These are phyloP conservation scores for Fragum whitleyi DNA, from an alignment of 2,888 invertebrate genomes.

Conservation along the genomic window DNA sequence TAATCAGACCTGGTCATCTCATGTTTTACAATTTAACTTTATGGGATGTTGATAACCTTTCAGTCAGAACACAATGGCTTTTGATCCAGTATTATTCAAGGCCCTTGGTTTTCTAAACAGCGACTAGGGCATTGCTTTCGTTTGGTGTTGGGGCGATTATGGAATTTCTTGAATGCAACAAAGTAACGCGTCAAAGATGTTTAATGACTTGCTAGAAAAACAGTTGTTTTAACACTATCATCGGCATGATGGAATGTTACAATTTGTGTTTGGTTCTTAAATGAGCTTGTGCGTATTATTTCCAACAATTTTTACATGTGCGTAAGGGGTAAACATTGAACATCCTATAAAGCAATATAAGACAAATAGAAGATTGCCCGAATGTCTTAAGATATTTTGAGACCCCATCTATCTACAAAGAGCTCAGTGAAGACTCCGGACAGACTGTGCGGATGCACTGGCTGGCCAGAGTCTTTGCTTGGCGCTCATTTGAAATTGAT, in stretches of 20 bases:
- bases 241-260: not conserved
- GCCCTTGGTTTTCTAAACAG: conserved; percentile 11
- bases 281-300: no score
- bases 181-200: not conserved
- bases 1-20: conserved; percentile 24
- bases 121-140: conserved; percentile 10
- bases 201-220: not conserved
- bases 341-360: no score
- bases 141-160: conserved; percentile 4
- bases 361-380: no score
- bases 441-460: no score
- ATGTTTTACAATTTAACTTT: conserved; percentile 22
- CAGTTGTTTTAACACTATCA: not conserved
- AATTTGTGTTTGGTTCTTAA: no score
- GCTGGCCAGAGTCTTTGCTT: no score
- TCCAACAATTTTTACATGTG: no score
- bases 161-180: not conserved
- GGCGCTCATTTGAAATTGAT: no score
- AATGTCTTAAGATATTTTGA: no score
- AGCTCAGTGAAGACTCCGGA: no score
- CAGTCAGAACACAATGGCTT: conserved; percentile 4
- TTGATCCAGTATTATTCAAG: conserved; percentile 18
- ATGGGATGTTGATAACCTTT: conserved; percentile 25
- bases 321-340: no score
- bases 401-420: no score